A percentile compares a stretch with the other conserved stretches of the same genome.
These are phyloP conservation scores for Eremophila alpestris DNA, from an alignment of 2,797 vertebrate genomes.

Conservation along the genomic window DNA sequence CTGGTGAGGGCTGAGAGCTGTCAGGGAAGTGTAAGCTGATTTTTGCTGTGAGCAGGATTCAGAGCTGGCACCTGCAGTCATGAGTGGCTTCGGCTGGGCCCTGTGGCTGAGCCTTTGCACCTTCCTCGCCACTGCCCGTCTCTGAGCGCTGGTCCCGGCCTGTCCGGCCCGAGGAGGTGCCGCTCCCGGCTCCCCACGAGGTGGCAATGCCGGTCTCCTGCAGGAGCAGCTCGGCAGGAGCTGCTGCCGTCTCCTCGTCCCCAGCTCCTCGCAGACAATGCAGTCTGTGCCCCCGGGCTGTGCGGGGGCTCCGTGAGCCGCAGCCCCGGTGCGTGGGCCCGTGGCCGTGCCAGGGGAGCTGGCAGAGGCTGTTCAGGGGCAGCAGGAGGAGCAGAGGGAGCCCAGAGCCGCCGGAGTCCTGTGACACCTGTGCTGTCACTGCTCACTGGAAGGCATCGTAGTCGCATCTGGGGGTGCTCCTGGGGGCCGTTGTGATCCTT, in stretches of 20 bases:
- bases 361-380: not conserved
- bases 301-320: not conserved
- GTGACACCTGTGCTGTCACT: not conserved
- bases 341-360: not conserved
- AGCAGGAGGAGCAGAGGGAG: not conserved
- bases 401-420: not conserved
- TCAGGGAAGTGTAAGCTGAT: accelerated
- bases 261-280: not conserved
- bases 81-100: not conserved
- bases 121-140: not conserved
- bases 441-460: accelerated
- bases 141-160: not conserved
- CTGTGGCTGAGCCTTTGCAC: not conserved
- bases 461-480: not conserved
- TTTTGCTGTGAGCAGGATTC: not conserved
- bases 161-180: not conserved
- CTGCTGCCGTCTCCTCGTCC: not conserved
- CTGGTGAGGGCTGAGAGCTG: not conserved
- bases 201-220: constrained; percentile 35
- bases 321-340: not conserved
- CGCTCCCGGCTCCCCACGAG: constrained; percentile 34
- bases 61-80: not conserved
- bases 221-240: not conserved
- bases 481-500: not conserved
- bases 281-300: not conserved